Evolutionary conservation across 1,140 invertebrate genomes (phyloP).

Genomic region (Drosophila baimaii): DNA sequence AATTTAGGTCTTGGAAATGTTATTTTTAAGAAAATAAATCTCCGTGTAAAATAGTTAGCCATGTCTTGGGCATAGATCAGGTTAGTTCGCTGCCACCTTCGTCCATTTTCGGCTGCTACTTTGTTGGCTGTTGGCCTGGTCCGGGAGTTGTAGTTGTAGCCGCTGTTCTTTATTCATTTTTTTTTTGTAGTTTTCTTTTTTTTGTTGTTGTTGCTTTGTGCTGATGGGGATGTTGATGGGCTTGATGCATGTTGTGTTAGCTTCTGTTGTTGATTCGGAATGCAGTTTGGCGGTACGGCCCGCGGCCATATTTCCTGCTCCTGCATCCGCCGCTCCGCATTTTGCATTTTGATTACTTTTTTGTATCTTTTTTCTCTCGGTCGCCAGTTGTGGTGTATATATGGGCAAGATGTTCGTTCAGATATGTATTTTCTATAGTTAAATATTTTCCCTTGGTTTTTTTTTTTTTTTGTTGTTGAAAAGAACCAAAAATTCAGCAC

Average conservation of each 20-base stretch:
- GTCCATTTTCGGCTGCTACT: constrained; percentile 75
- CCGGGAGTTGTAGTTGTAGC: constrained; percentile 18
- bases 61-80: constrained; percentile 50
- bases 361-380: constrained; percentile 39
- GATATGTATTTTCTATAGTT: constrained; percentile 28
- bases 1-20: no score
- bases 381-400: constrained; percentile 31
- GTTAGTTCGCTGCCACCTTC: constrained; percentile 60
- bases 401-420: constrained; percentile 6
- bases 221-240: constrained; percentile 78
- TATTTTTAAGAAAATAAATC: background rate
- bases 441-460: constrained; percentile 17
- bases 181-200: background rate
- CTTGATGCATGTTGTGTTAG: constrained; percentile 79
- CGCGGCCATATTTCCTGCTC: constrained; percentile 61
- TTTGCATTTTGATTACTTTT: constrained; percentile 76
- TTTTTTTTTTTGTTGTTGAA: background rate
- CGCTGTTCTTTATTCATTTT: constrained; percentile 1
- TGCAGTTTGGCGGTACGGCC: constrained; percentile 75
- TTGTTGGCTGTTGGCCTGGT: constrained; percentile 51
- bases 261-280: constrained; percentile 80
- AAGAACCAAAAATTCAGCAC: constrained; percentile 60
- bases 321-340: constrained; percentile 56
- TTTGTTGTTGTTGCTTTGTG: constrained; percentile 18
- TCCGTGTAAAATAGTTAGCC: constrained; percentile 21